Percentiles rank a stretch among this genome's conserved stretches.
Evolutionary conservation across 1,140 invertebrate species (phyloP).

Genomic region (Andrena cerasifolii): DNA sequence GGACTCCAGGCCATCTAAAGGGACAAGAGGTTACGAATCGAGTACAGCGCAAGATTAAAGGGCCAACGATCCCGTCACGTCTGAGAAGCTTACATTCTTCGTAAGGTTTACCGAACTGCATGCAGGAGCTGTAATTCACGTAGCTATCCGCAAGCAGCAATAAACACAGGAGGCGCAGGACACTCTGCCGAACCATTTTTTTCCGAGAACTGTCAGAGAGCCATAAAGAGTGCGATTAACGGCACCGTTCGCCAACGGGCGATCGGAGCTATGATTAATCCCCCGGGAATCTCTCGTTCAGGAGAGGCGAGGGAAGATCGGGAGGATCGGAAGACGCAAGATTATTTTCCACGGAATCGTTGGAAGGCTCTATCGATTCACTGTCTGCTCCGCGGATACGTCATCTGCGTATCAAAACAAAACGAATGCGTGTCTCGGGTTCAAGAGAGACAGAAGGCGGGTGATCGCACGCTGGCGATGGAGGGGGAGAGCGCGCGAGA

Average conservation of each 20-base stretch:
- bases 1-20: conserved; percentile 59
- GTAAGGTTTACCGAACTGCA: not conserved
- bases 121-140: conserved; percentile 41
- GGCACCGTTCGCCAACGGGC: not conserved
- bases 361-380: conserved; percentile 20
- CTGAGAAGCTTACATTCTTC: conserved; percentile 34
- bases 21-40: not conserved
- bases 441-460: no score
- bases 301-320: not conserved
- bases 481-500: no score
- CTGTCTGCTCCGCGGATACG: conserved; percentile 19
- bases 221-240: conserved; percentile 47
- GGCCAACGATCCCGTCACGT: not conserved
- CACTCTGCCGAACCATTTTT: conserved; percentile 38
- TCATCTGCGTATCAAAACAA: conserved; percentile 51
- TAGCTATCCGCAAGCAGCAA: conserved; percentile 19
- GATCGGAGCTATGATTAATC: not conserved
- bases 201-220: conserved; percentile 52
- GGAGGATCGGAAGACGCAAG: not conserved
- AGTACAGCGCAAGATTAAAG: not conserved
- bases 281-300: not conserved
- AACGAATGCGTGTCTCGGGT: conserved; percentile 13
- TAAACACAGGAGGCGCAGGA: conserved; percentile 20
- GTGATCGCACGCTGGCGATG: no score
- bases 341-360: conserved; percentile 16